Conservation (phyloP, 2,797 vertebrate species). For the Pipistrellus pipistrellus region DNA sequence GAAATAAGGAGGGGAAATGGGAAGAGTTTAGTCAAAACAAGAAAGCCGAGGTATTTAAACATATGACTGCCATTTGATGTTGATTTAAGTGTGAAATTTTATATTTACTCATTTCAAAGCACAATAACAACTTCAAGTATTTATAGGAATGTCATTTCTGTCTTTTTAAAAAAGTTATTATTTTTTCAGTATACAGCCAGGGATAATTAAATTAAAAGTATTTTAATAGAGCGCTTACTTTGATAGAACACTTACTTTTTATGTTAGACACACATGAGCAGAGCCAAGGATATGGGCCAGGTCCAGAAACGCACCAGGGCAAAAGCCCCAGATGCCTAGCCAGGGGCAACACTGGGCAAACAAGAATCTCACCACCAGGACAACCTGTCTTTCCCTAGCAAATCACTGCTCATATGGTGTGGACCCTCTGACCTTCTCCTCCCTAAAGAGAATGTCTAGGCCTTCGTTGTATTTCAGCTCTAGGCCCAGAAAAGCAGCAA, state of each 20-base stretch:
- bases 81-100: constrained; percentile 60
- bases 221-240: background rate
- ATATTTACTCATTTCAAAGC: constrained; percentile 28
- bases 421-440: too few species aligned
- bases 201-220: constrained; percentile 19
- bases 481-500: too few species aligned
- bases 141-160: constrained; percentile 24
- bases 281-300: too few species aligned
- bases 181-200: background rate
- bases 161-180: background rate
- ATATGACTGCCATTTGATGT: background rate
- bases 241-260: background rate
- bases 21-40: background rate
- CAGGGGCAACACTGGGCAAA: too few species aligned
- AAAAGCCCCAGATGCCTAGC: too few species aligned
- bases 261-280: too few species aligned
- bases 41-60: background rate
- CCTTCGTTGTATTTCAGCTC: too few species aligned
- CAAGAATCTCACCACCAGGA: too few species aligned
- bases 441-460: too few species aligned
- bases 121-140: constrained; percentile 22
- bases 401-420: too few species aligned
- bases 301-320: too few species aligned
- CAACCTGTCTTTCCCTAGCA: too few species aligned
- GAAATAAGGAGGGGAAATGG: background rate